Base-by-base conservation (phyloP, 1,140 invertebrate species). In the Euwallacea fornicatus region DNA sequence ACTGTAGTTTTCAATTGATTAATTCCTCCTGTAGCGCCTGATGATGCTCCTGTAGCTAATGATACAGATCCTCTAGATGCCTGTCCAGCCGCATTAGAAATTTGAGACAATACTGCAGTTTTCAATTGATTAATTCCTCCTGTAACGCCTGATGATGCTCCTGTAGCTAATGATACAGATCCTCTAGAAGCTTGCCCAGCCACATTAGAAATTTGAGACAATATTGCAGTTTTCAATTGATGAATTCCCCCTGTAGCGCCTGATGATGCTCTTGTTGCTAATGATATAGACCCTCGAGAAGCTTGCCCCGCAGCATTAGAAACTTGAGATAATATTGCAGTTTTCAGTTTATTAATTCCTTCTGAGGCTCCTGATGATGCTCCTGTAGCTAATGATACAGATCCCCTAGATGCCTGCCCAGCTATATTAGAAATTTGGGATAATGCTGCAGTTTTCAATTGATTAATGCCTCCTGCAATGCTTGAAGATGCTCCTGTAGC, bases 371-470 rank as follows among this genome's bases (percentile, higher is more conserved):
- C 41, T 42, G 59, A 42, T 15, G 8, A 9, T 13, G 54, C 63
- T 9, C 63, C 63, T n/a, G 63, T 10, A 55, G 16, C 50, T 54
- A 43, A 16, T 11, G 47, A 16, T 3, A 53, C 56, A 0, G 66
- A 68, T 60, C 56, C 66, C 2, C n/a, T n/a, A 6, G 66, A 33
- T 2, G 56, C 21, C n/a, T 60, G 44, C 16, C 66, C 63, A 41
- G 54, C 15, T 4, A 6, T 8, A 21, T 55, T 66, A 16, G 63
- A 33, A n/a, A 69, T 42, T 9, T 53, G 43, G 8, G 43, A 21
- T 16, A 50, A 7, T 56, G 7, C 11, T 16, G 8, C 11, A 9
- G 16, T 56, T 56, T 33, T 33, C 21, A 33, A 4, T 33, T 33
- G 21, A 33, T 33, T 33, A 33, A 33, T 33, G 1, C 21, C 21